Base-by-base conservation (phyloP, 2,888 invertebrate species). In the Gibbula magus region DNA sequence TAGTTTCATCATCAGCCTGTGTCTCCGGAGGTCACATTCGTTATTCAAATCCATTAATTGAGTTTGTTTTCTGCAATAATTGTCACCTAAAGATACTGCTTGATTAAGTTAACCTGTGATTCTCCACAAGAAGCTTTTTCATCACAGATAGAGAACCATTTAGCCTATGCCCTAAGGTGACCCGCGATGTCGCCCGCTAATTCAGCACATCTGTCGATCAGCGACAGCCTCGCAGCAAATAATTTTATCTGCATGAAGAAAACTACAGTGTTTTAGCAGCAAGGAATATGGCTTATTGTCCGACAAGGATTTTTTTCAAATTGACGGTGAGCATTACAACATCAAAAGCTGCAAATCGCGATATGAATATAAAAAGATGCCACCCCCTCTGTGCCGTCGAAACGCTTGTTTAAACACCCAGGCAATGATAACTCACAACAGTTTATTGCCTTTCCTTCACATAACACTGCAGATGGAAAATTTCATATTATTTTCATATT, bases 401-500 rank as follows among this genome's bases (percentile, higher is more conserved):
- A 45, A 45, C 45, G 45, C 45, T 45, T 45, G 45, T 45, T 45
- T 45, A 45, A 45, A 45, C 45, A 45, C 45, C 13, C 10, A 13
- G 13, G 45, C 45, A 45, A 45, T 45, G 45, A 45, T 45, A 45
- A 45, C 45, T 10, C 45, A 45, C 1, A 45, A 45, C 45, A 1
- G 45, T 45, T 45, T 45, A 45, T 45, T 45, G 45, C 25, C 25
- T 56, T 56, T 29, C 5, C 35, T 29, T 29, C 67, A 13, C 67
- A 67, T 32, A 67, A 29, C 25, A 32, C 67, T 20, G 67, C 67
- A 67, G 67, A 67, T 29, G 67, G 67, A 20, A 52, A 51, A 25
- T 32, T 20, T 81, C 77, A 81, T 77, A 81, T 79, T 79, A 81
- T 76, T 81, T 81, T 81, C 81, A 79, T 81, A 77, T 77, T 79